A percentile compares a stretch with the other conserved stretches of the same genome.
Conservation (phyloP, 2,797 vertebrate genomes). For the Anniella stebbinsi region DNA sequence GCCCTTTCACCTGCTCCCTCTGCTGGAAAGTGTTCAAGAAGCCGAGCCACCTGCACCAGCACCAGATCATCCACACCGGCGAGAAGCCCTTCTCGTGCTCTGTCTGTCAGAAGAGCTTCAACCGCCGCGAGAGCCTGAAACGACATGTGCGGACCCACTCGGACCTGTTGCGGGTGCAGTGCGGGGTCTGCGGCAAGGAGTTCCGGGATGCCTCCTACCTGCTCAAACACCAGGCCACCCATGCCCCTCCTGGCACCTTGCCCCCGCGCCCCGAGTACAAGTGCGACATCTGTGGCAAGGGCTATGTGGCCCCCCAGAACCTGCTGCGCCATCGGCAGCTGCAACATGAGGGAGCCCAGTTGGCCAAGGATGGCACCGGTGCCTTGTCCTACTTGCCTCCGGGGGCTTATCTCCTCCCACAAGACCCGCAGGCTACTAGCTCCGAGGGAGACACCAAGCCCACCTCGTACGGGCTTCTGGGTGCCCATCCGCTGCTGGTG, state of each 20-base stretch:
- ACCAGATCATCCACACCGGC: constrained; percentile 94
- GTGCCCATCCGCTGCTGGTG: constrained; percentile 82
- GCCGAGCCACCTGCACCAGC: constrained; percentile 95
- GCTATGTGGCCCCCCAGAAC: constrained; percentile 79
- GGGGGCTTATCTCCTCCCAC: constrained; percentile 64
- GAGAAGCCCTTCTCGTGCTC: constrained; percentile 85
- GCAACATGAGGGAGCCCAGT: constrained; percentile 46
- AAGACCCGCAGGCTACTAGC: constrained; percentile 38
- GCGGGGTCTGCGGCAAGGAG: constrained; percentile 78
- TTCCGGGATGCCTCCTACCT: constrained; percentile 78
- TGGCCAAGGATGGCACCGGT: constrained; percentile 42
- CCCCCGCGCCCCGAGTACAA: constrained; percentile 65
- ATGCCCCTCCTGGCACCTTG: constrained; percentile 44
- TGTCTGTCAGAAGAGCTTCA: constrained; percentile 78
- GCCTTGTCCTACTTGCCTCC: constrained; percentile 47
- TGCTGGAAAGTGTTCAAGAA: constrained; percentile 98
- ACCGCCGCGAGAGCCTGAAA: constrained; percentile 80
- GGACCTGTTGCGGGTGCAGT: constrained; percentile 73
- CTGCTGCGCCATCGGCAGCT: constrained; percentile 78
- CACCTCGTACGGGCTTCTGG: constrained; percentile 74
- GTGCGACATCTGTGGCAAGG: constrained; percentile 80
- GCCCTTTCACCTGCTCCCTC: constrained; percentile 91
- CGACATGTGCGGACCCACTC: constrained; percentile 79
- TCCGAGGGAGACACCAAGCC: constrained; percentile 63
- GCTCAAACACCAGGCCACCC: constrained; percentile 77